phyloP scores from a whole-genome alignment of 2,888 invertebrate genomes.

The Flabesymbios commensalis region DNA sequence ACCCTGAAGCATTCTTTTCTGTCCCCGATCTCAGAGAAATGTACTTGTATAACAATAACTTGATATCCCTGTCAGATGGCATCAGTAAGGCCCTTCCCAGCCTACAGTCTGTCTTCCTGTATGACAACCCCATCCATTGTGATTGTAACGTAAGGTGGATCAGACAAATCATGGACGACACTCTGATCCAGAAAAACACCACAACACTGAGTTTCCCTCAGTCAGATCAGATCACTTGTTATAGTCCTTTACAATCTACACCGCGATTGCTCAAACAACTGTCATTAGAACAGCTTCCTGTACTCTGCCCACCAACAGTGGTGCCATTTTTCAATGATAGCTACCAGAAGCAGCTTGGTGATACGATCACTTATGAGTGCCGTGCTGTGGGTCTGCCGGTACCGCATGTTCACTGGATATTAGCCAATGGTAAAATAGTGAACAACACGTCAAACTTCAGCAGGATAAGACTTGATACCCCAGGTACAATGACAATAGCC shows the following conservation, averaged over 20 bases:
- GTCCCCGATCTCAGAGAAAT: conserved; percentile 70
- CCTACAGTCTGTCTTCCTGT: conserved; percentile 53
- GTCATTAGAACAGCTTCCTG: no score
- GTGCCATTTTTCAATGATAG: conserved; percentile 46
- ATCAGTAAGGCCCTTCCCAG: conserved; percentile 49
- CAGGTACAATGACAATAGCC: conserved; percentile 37
- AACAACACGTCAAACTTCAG: conserved; percentile 49
- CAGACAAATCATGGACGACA: no score
- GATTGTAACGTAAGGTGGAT: conserved; percentile 60
- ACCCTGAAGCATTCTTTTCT: conserved; percentile 58
- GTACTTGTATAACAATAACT: conserved; percentile 72
- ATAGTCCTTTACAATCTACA: no score
- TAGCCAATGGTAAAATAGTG: conserved; percentile 57
- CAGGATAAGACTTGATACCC: conserved; percentile 42
- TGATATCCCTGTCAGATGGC: conserved; percentile 55
- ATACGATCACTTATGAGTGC: conserved; percentile 58
- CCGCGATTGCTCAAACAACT: no score
- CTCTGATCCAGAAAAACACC: no score
- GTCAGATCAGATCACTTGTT: no score
- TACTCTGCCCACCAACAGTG: conserved; percentile 55
- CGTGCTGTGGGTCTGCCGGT: conserved; percentile 61
- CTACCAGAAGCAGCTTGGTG: conserved; percentile 53
- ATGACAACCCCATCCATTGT: conserved; percentile 62
- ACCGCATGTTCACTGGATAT: conserved; percentile 60
- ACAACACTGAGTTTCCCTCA: no score